Percentiles rank a stretch among this genome's conserved stretches.
phyloP scores from a whole-genome alignment of 2,888 invertebrate genomes.

The Macrosoma leucophasiata region DNA sequence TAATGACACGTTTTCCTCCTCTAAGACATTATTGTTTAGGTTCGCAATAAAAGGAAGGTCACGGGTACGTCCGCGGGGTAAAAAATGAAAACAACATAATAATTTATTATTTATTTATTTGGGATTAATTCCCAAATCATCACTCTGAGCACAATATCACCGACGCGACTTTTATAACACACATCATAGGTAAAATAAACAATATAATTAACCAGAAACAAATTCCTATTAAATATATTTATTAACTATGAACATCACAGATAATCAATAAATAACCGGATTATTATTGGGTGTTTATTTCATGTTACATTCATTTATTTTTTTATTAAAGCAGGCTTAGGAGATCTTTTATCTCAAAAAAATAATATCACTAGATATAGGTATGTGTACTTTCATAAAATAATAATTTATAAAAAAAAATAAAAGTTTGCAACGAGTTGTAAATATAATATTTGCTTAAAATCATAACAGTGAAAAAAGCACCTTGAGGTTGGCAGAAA shows the following conservation, averaged over 20 bases:
- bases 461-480: too few relatives aligned
- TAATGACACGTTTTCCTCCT: too few relatives aligned
- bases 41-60: too few relatives aligned
- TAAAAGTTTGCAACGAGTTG: neutral
- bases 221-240: constrained; percentile 44
- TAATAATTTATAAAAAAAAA: neutral
- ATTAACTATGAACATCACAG: constrained; percentile 58
- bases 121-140: constrained; percentile 42
- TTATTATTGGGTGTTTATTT: too few relatives aligned
- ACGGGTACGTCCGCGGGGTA: too few relatives aligned
- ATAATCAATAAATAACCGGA: constrained; percentile 37
- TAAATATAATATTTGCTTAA: constrained; percentile 2
- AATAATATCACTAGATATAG: too few relatives aligned
- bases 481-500: too few relatives aligned
- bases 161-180: constrained; percentile 47
- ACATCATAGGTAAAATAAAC: constrained; percentile 35
- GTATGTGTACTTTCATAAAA: constrained; percentile 1
- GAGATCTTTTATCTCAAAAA: too few relatives aligned
- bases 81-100: constrained; percentile 27
- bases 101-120: constrained; percentile 37
- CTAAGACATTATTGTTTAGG: too few relatives aligned
- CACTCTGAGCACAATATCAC: constrained; percentile 64
- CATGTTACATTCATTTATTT: too few relatives aligned
- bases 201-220: constrained; percentile 40
- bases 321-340: too few relatives aligned